Evolutionary conservation across 2,888 invertebrate genomes (phyloP), one percentile per base, ranked within the genome.

Genomic region (Catocala fraxini): DNA sequence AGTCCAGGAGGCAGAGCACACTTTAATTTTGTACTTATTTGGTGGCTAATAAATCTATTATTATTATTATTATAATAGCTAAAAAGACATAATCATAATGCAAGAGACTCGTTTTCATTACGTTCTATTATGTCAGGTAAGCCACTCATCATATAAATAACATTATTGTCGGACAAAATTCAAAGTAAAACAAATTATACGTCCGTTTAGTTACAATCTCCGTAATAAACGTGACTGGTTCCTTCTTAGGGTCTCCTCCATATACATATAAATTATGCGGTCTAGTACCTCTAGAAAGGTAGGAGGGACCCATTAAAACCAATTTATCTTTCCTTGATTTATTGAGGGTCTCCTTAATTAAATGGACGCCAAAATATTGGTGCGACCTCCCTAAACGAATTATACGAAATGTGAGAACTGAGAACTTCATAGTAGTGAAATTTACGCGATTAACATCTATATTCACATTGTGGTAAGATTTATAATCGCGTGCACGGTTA

Each of bases 361-460:
- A 82, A 76, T 75, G 67, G 76, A 80, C 74, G 70, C 71, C 68
- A 68, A 73, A 81, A 83, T 86, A 91, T 92, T 89, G 84, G 86
- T 79, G 80, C 77, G 75, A 79, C 77, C 80, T 82, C 69, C 71
- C 76, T 64, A 75, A 78, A 75, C 73, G 70, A 78, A 77, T 72
- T 78, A 77, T 65, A 67, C 64, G 61, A 61, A 66, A 65, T 64
- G 62, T 53, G 61, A 60, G 72, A 77, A 80, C 73, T 78, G 61
- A 60, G 72, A 77, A 80, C 72, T 78, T 81, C 74, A 64, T 59
- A 56, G 9, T 42, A 25, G 13, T 49, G 12, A 49, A 63, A 61
- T 56, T 51, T 51, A 63, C 35, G 12, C 63, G 5, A 58, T 68
- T 75, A 41, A 6, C 6, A 12, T 10, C 39, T 39, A 54, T 66